Conservation (phyloP, 2,797 vertebrate species). For the Ficedula albicollis region DNA sequence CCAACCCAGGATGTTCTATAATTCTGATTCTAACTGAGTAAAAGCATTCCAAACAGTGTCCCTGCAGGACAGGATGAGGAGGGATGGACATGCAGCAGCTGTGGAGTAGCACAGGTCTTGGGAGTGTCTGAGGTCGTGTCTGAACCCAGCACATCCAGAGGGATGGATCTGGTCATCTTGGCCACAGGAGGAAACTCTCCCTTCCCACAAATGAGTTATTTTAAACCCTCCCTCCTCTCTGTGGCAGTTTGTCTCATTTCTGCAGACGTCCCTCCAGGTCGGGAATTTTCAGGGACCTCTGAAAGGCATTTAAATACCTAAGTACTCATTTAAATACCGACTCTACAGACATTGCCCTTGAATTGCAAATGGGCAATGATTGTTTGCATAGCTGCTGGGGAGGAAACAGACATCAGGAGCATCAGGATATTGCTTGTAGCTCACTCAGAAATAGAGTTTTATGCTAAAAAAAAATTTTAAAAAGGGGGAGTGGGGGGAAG, state of each 20-base stretch:
- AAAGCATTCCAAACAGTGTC: not conserved
- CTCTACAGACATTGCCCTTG: not conserved
- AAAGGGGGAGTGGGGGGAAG: not conserved
- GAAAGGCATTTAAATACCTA: not conserved
- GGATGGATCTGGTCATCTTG: not conserved
- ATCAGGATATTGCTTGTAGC: conserved; percentile 16
- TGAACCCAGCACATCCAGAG: not conserved
- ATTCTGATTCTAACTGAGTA: not conserved
- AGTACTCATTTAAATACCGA: not conserved
- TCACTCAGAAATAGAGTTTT: not conserved
- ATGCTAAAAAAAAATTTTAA: not conserved
- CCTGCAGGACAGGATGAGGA: not conserved
- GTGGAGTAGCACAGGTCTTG: not conserved
- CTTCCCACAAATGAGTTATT: not conserved
- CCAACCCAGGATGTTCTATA: not conserved
- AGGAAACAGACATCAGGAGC: not conserved
- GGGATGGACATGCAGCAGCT: not conserved
- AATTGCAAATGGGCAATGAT: not conserved
- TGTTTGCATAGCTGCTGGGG: conserved; percentile 24
- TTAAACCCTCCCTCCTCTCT: not conserved
- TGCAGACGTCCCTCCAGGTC: not conserved
- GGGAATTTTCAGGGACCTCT: not conserved
- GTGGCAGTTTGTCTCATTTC: not conserved
- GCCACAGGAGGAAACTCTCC: not conserved
- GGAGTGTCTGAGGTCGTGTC: not conserved